A percentile compares a stretch with the other conserved stretches of the same genome.
Conservation (phyloP, 2,888 invertebrate genomes). For the Bombylius major region DNA sequence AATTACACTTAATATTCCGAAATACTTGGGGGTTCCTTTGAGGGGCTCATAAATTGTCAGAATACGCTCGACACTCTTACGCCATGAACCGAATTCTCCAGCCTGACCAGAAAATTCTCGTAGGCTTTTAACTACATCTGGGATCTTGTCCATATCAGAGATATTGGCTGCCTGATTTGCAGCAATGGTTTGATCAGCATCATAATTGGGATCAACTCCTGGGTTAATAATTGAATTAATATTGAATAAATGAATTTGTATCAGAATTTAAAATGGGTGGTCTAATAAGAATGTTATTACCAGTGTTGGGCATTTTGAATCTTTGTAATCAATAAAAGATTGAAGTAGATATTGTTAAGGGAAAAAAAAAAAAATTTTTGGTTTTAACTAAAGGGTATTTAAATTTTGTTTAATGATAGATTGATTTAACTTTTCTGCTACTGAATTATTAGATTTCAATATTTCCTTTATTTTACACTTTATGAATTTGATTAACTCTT, state of each 20-base stretch:
- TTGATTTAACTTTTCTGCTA: too few relatives aligned
- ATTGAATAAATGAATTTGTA: too few relatives aligned
- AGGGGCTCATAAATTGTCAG: slow-evolving; percentile 5
- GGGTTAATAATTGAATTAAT: slow-evolving; percentile 1
- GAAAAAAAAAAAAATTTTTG: too few relatives aligned
- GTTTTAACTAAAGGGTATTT: too few relatives aligned
- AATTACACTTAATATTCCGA: slow-evolving; percentile 4
- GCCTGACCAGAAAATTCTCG: slow-evolving; percentile 8
- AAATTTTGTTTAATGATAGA: too few relatives aligned
- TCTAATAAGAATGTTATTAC: not conserved
- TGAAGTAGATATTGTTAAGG: too few relatives aligned
- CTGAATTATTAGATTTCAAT: too few relatives aligned
- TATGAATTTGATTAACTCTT: too few relatives aligned
- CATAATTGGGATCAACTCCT: not conserved
- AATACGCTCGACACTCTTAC: slow-evolving; percentile 10
- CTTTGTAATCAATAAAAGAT: too few relatives aligned
- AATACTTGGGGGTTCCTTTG: slow-evolving; percentile 9
- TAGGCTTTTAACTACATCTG: slow-evolving; percentile 8
- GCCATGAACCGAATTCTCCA: slow-evolving; percentile 7
- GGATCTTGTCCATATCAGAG: slow-evolving; percentile 6
- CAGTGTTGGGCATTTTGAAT: not conserved
- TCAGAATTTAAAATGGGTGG: not conserved
- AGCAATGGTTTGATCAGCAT: not conserved
- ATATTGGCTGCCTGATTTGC: not conserved
- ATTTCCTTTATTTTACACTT: too few relatives aligned